A percentile compares a stretch with the other conserved stretches of the same genome.
Conservation (phyloP, 1,140 invertebrate species). For the Diplogasteroides magnus region DNA sequence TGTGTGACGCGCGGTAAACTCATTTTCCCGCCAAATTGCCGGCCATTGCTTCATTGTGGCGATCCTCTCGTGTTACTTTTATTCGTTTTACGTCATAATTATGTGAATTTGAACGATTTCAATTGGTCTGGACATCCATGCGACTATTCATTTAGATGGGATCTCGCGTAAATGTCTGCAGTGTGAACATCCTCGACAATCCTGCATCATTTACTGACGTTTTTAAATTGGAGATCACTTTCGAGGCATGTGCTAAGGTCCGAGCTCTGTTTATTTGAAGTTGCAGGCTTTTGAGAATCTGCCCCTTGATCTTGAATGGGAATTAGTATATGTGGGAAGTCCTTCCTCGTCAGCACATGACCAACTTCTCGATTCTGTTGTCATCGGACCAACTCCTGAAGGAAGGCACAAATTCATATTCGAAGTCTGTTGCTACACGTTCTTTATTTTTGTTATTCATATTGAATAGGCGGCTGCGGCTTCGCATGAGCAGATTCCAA, state of each 20-base stretch:
- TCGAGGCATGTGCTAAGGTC: slow-evolving; percentile 48
- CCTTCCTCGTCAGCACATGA: slow-evolving; percentile 94
- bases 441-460: neutral
- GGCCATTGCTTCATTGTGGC: no score
- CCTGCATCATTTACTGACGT: slow-evolving; percentile 33
- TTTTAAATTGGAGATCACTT: slow-evolving; percentile 48
- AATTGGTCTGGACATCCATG: no score
- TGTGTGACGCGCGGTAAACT: no score
- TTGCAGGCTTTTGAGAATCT: no score
- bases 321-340: slow-evolving; percentile 97
- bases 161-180: slow-evolving; percentile 38
- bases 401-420: slow-evolving; percentile 95
- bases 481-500: slow-evolving; percentile 83
- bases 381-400: slow-evolving; percentile 93
- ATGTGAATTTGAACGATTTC: no score
- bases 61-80: no score
- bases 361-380: slow-evolving; percentile 78
- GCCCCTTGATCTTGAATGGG: slow-evolving; percentile 87
- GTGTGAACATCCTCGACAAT: slow-evolving; percentile 40
- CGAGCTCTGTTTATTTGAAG: no score
- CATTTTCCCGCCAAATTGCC: no score
- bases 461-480: slow-evolving; percentile 77
- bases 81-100: no score
- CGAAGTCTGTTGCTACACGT: slow-evolving; percentile 63
- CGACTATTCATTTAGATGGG: slow-evolving; percentile 28